Evolutionary conservation across 2,888 invertebrate species (phyloP).

Genomic region (Cantharis nigra): DNA sequence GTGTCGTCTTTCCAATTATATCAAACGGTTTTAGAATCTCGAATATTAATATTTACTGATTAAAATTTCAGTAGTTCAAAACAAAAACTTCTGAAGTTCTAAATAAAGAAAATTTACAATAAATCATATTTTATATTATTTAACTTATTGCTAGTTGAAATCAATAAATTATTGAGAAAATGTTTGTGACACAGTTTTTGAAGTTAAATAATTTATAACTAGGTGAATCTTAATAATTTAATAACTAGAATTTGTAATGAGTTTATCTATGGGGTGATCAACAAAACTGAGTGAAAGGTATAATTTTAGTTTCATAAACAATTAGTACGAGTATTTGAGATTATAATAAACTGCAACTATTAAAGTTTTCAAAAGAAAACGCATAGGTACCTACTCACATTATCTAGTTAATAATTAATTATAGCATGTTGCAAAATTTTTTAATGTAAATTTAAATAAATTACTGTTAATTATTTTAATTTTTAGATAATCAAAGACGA

Average conservation of each 20-base stretch:
- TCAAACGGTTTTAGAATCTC: neutral
- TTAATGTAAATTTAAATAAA: neutral
- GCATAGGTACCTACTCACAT: too few relatives aligned
- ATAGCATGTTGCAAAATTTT: neutral
- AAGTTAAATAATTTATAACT: neutral
- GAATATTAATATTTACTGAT: neutral
- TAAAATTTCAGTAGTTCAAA: neutral
- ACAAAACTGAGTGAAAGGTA: neutral
- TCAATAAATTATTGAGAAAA: neutral
- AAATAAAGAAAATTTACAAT: neutral
- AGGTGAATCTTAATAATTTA: neutral
- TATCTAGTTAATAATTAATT: neutral
- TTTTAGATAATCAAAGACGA: conserved; percentile 93
- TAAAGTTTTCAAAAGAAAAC: neutral
- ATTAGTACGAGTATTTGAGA: neutral
- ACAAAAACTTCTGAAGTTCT: neutral
- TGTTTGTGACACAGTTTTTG: neutral
- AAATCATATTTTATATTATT: neutral
- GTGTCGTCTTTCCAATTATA: neutral
- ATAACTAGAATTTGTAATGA: neutral
- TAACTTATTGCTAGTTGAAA: neutral
- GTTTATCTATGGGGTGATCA: neutral
- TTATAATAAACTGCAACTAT: neutral
- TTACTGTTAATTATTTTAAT: conserved; percentile 54
- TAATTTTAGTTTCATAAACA: neutral